Base-by-base conservation (phyloP, 2,797 vertebrate genomes). In the Rachycentron canadum region DNA sequence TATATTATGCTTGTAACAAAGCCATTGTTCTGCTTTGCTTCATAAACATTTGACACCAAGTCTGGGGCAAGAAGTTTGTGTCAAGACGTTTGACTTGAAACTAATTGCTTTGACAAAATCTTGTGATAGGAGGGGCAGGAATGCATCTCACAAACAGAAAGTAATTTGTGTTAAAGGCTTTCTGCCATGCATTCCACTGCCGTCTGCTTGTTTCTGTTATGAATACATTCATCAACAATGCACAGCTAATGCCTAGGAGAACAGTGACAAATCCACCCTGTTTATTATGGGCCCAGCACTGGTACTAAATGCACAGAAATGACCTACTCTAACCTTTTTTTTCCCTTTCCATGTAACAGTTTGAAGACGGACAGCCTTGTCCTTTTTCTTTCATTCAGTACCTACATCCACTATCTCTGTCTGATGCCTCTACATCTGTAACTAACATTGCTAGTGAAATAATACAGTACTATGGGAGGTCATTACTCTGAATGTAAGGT, bases 91-190 rank as follows among this genome's bases (percentile, higher is more conserved):
- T 32, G 32, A 62, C 64, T 63, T 36, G 5, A 57, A 58, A 64
- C 21, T 67, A 73, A 82, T 68, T 67, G 52, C 68, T 64, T 60
- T 66, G 41, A 78, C 40, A 71, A 14, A 73, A 43, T 77, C 56
- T 77, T 32, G 28, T 73, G 38, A 57, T 21, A 61, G 74, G 63
- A 76, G 43, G 32, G 58, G 50, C 70, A 73, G 82, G 62, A 88
- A 86, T 74, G 79, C 71, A 74, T 78, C 50, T 73, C 53, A 77
- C 70, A 80, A 78, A 80, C 63, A 41, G 52, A 73, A 56, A 14
- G 30, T 68, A 36, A 77, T 85, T 76, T 57, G 41, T 76, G 49
- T 85, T 57, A 32, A 76, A 75, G 47, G 34, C n/a, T 78, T 76
- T 79, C 63, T 77, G 45, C 50, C 17, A n/a, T 76, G 72, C 59